These are phyloP conservation scores for Caenorhabditis tropicalis DNA, from an alignment of 1,140 invertebrate species.

Conservation along the genomic window DNA sequence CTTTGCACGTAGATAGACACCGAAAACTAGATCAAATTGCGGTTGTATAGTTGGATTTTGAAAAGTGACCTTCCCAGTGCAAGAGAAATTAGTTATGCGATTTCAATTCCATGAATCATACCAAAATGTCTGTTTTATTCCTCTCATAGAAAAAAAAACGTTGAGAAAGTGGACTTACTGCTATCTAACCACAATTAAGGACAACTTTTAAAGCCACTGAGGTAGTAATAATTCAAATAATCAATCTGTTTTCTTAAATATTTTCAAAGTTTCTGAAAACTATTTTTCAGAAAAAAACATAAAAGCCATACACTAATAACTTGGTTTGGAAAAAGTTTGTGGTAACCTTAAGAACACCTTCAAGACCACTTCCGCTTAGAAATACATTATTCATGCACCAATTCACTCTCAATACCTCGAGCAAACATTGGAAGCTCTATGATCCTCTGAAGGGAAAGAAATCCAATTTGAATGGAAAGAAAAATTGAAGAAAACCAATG, in stretches of 20 bases:
- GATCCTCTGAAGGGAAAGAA: background rate
- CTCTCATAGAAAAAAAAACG: too few species aligned
- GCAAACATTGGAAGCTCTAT: background rate
- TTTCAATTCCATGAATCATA: background rate
- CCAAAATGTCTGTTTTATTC: too few species aligned
- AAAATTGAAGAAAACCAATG: background rate
- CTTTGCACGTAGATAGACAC: background rate
- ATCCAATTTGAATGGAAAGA: background rate
- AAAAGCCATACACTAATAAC: background rate
- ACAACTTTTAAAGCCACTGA: too few species aligned
- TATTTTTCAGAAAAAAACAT: background rate
- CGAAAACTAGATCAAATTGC: background rate
- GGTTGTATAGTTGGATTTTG: background rate
- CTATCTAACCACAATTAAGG: too few species aligned
- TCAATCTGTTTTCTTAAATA: too few species aligned
- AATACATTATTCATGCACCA: background rate
- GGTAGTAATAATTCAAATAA: too few species aligned
- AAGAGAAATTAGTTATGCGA: background rate
- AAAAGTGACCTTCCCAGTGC: background rate
- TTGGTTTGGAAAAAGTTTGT: background rate
- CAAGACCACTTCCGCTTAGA: background rate
- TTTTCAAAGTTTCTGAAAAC: too few species aligned
- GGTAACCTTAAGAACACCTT: background rate
- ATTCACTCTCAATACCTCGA: background rate
- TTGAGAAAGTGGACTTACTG: too few species aligned